These are phyloP conservation scores for Isoperla grammatica DNA, from an alignment of 2,888 invertebrate genomes.

Conservation along the genomic window DNA sequence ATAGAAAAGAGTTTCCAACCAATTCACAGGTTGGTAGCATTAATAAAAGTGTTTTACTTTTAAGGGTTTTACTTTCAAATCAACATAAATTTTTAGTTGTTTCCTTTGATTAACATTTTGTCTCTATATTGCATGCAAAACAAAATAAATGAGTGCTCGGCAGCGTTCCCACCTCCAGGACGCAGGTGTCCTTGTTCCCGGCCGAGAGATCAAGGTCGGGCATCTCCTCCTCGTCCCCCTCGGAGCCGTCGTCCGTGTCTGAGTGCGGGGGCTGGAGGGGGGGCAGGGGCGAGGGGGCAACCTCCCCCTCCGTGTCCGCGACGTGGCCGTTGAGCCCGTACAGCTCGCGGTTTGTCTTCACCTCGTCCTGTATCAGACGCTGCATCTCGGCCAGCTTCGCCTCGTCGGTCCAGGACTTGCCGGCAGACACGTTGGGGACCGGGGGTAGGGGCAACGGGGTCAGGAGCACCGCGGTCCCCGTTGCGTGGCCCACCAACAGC, in stretches of 20 bases:
- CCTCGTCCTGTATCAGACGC: constrained; percentile 61
- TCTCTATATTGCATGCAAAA: too few species aligned
- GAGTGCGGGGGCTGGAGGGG: too few species aligned
- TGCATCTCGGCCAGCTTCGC: constrained; percentile 62
- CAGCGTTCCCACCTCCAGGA: constrained; percentile 69
- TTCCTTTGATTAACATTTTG: too few species aligned
- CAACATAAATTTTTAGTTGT: too few species aligned
- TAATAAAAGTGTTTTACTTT: too few species aligned
- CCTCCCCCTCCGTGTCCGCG: not conserved
- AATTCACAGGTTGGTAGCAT: too few species aligned
- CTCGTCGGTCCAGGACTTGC: constrained; percentile 58
- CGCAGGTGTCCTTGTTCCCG: constrained; percentile 71
- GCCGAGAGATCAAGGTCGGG: constrained; percentile 62
- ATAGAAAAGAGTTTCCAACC: too few species aligned
- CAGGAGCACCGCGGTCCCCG: constrained; percentile 78
- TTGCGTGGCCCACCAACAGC: constrained; percentile 81
- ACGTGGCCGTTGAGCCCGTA: constrained; percentile 22
- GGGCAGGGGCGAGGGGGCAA: not conserved
- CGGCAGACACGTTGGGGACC: constrained; percentile 64
- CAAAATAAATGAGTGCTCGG: too few species aligned
- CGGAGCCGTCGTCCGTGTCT: constrained; percentile 55
- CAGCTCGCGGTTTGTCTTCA: constrained; percentile 65
- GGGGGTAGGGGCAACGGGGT: constrained; percentile 70
- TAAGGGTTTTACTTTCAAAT: too few species aligned
- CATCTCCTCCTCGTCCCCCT: constrained; percentile 60